Evolutionary conservation across 1,140 invertebrate species (phyloP).

Genomic region (Drosophila repleta): DNA sequence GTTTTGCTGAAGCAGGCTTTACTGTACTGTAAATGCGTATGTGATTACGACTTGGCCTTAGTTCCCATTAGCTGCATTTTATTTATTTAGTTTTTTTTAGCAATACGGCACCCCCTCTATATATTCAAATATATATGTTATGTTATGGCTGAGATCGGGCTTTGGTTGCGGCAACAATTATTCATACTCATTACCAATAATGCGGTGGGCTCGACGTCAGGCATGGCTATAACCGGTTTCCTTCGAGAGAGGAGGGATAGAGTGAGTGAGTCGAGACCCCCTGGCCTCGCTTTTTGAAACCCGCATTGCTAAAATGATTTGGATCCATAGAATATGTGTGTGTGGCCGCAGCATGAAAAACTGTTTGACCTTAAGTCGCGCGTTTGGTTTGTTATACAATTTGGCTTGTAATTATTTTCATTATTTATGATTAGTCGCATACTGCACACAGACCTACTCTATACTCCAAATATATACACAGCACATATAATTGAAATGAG

Average conservation of each 20-base stretch:
- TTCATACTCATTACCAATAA: conserved; percentile 43
- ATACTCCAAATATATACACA: background rate
- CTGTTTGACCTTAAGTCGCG: conserved; percentile 61
- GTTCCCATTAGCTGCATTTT: conserved; percentile 27
- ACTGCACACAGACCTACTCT: conserved; percentile 13
- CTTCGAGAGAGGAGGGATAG: background rate
- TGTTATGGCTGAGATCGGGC: conserved; percentile 8
- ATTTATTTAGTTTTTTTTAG: conserved; percentile 16
- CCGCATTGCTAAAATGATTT: conserved; percentile 40
- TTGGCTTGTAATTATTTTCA: conserved; percentile 62
- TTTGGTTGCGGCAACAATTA: conserved; percentile 33
- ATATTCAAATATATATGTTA: background rate
- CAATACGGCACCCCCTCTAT: conserved; percentile 3
- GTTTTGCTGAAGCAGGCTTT: too few species aligned
- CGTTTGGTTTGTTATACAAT: conserved; percentile 51
- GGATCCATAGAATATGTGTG: conserved; percentile 13
- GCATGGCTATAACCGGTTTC: conserved; percentile 40
- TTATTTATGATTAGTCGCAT: conserved; percentile 60
- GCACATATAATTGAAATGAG: conserved; percentile 14
- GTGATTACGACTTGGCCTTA: conserved; percentile 19
- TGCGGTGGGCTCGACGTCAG: conserved; percentile 36
- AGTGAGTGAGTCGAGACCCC: background rate
- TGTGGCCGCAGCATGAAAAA: conserved; percentile 58
- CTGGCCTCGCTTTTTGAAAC: background rate
- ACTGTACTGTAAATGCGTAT: conserved; percentile 6